Evolutionary conservation across 2,888 invertebrate genomes (phyloP).

Genomic region (Punctoribates punctum): DNA sequence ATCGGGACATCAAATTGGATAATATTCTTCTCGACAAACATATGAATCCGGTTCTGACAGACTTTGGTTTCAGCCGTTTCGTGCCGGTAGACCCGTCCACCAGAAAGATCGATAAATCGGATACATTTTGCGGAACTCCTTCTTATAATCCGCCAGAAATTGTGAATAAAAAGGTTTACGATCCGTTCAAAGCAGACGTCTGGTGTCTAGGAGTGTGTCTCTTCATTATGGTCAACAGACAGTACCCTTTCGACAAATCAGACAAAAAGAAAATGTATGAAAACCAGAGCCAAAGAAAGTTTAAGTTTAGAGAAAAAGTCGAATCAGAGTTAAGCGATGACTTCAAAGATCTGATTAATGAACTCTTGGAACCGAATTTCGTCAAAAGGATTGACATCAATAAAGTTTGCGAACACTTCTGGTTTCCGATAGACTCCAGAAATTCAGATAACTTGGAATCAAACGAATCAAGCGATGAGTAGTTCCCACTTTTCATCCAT

Average conservation of each 20-base stretch:
- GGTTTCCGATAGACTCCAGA: slow-evolving; percentile 37
- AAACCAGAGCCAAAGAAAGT: slow-evolving; percentile 50
- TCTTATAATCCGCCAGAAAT: slow-evolving; percentile 44
- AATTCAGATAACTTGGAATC: background rate
- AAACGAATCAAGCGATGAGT: background rate
- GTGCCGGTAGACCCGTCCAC: background rate
- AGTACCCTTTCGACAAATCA: slow-evolving; percentile 55
- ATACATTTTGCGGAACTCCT: slow-evolving; percentile 42
- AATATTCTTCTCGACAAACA: slow-evolving; percentile 42
- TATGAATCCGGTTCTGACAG: slow-evolving; percentile 41
- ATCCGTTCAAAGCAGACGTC: slow-evolving; percentile 50
- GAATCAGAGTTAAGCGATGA: background rate
- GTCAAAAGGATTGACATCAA: slow-evolving; percentile 46
- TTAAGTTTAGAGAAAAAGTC: slow-evolving; percentile 3
- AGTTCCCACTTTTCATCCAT: no score
- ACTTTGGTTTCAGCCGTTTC: slow-evolving; percentile 44
- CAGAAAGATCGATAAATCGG: background rate
- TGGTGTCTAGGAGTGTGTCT: slow-evolving; percentile 58
- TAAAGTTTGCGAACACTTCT: slow-evolving; percentile 22
- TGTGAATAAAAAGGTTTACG: slow-evolving; percentile 38
- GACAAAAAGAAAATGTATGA: slow-evolving; percentile 54
- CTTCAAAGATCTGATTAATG: slow-evolving; percentile 51
- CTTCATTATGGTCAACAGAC: slow-evolving; percentile 56
- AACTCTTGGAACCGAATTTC: slow-evolving; percentile 52
- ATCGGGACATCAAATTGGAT: slow-evolving; percentile 43